phyloP scores from a whole-genome alignment of 2,888 invertebrate species.

The Lumbricus terrestris region DNA sequence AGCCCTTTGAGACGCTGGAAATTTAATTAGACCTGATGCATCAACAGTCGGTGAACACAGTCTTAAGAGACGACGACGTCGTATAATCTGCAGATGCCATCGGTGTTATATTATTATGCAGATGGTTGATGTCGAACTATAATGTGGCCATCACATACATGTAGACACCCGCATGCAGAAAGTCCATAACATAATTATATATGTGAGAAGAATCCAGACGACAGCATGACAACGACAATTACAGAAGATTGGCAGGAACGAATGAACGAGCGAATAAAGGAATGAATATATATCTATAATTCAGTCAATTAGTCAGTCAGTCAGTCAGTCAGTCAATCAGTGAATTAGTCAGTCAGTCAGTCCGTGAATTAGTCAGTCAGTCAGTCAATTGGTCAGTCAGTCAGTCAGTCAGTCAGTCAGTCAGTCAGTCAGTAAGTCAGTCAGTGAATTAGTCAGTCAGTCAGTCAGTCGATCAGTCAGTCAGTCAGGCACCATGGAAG shows the following conservation, averaged over 20 bases:
- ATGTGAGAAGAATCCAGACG: background rate
- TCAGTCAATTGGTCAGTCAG: background rate
- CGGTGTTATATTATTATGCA: too few species aligned
- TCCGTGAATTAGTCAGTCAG: too few species aligned
- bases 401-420: background rate
- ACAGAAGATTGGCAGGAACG: background rate
- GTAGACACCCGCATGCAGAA: background rate
- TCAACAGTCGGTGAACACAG: too few species aligned
- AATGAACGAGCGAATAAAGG: background rate
- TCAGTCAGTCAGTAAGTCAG: too few species aligned
- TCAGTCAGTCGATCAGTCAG: too few species aligned
- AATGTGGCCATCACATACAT: too few species aligned
- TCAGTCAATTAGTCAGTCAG: background rate
- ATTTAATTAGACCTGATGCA: background rate
- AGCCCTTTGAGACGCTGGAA: background rate
- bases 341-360: too few species aligned
- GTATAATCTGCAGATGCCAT: background rate
- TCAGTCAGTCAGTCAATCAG: too few species aligned
- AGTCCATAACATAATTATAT: too few species aligned
- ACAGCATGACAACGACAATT: too few species aligned
- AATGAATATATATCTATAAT: background rate
- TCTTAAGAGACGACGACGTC: background rate
- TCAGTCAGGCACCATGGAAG: background rate
- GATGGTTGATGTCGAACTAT: background rate
- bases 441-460: background rate